Evolutionary conservation across 2,113 vertebrate genomes (phyloP), one percentile per base, ranked within the genome.

Genomic region (Syngnathus scovelli): DNA sequence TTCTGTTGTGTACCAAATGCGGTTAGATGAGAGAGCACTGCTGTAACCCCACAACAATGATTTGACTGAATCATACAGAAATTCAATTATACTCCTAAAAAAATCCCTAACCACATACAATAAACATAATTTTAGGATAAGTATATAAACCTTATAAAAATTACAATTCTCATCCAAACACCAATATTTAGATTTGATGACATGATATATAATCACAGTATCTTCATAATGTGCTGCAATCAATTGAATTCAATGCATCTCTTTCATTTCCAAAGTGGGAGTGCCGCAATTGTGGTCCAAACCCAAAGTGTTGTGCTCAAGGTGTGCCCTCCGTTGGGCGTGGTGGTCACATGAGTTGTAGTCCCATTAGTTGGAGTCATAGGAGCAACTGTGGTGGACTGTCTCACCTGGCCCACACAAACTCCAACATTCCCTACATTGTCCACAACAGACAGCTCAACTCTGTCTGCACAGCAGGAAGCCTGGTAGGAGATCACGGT

Each of bases 381-480:
- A 6, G 48, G 55, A 1, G 62, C n/a, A 6, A 60, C 19, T 0
- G 82, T 68, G 44, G 54, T 71, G 15, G 59, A 1, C n/a, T 11
- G 79, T 86, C 83, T 90, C 71, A 90, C 89, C 69, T 89, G 89
- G 44, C 70, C 80, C 43, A 67, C 43, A 60, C 90, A 90, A 1
- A n/a, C 71, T 2, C 80, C 85, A 61, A 87, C 87, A 41, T 92
- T 90, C 38, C 90, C 90, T 1, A 71, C 88, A 33, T 4, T 37
- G 49, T 92, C 90, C 23, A 90, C 82, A 21, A 65, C 82, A 16
- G 77, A 36, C 69, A 92, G 75, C 76, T 78, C 75, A n/a, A 90
- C 83, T 13, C 16, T 78, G 59, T 48, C 67, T 33, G 74, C 83
- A 36, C 89, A 91, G 80, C 90, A 92, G 69, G 90, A 87, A 61